These are phyloP conservation scores for Oppia nitens DNA, from an alignment of 1,140 invertebrate species.

Conservation along the genomic window DNA sequence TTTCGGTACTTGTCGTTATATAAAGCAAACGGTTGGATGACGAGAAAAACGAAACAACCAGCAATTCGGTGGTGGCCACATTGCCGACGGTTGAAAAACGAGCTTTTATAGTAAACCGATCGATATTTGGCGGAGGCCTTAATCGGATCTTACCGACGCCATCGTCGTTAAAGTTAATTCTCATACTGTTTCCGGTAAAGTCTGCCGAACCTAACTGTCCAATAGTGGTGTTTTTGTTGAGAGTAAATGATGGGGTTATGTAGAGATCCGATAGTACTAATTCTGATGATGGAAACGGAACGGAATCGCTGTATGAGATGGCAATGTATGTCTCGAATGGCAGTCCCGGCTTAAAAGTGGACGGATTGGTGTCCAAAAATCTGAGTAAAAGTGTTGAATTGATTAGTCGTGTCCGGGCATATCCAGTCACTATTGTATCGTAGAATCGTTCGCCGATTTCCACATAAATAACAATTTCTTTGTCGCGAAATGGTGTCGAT, in stretches of 20 bases:
- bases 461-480: constrained; percentile 23
- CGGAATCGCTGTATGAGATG: constrained; percentile 26
- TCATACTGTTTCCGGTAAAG: not conserved
- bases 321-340: constrained; percentile 30
- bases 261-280: constrained; percentile 11
- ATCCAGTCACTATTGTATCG: constrained; percentile 26
- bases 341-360: constrained; percentile 40
- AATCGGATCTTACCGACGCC: not conserved
- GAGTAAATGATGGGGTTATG: not conserved
- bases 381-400: constrained; percentile 30
- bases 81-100: not conserved
- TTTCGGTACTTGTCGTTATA: not conserved
- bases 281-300: constrained; percentile 23
- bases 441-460: constrained; percentile 27
- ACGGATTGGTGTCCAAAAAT: constrained; percentile 35
- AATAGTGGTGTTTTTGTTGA: not conserved
- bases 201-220: not conserved
- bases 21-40: not conserved
- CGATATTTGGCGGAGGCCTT: not conserved
- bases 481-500: constrained; percentile 21
- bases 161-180: not conserved
- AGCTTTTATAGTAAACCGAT: not conserved
- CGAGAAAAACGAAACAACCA: not conserved
- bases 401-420: constrained; percentile 35
- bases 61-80: not conserved